Percentiles rank a stretch among this genome's conserved stretches.
Evolutionary conservation across 2,888 invertebrate genomes (phyloP).

Genomic region (Aromia moschata): DNA sequence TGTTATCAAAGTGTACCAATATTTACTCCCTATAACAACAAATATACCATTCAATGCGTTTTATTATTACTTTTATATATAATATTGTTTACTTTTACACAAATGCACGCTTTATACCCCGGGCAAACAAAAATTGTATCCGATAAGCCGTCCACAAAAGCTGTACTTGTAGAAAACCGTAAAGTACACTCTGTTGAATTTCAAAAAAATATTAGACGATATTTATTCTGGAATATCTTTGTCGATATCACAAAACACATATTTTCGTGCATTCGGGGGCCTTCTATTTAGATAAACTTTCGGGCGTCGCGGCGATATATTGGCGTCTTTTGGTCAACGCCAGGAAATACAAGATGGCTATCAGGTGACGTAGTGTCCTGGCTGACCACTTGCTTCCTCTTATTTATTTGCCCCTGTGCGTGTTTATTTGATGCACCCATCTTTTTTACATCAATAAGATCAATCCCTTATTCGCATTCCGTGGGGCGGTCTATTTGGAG

Average conservation of each 20-base stretch:
- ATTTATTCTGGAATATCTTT: conserved; percentile 34
- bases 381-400: conserved; percentile 57
- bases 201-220: conserved; percentile 19
- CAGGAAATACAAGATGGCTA: conserved; percentile 63
- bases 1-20: conserved; percentile 17
- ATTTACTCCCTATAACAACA: conserved; percentile 25
- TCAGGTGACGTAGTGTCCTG: conserved; percentile 58
- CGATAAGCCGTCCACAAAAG: conserved; percentile 23
- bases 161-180: conserved; percentile 20
- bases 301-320: conserved; percentile 57
- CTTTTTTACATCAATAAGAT: conserved; percentile 37
- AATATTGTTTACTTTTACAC: conserved; percentile 15
- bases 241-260: conserved; percentile 55
- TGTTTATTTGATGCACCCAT: conserved; percentile 49
- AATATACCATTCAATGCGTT: conserved; percentile 28
- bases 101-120: conserved; percentile 19
- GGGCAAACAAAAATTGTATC: conserved; percentile 10
- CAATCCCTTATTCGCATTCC: conserved; percentile 30
- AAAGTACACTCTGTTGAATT: conserved; percentile 16
- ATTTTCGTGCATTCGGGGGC: conserved; percentile 49
- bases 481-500: conserved; percentile 13
- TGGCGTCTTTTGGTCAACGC: conserved; percentile 60
- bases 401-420: conserved; percentile 54
- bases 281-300: conserved; percentile 57
- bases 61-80: conserved; percentile 30